These are phyloP conservation scores for Pungitius pungitius DNA, from an alignment of 2,113 vertebrate genomes.

Conservation along the genomic window DNA sequence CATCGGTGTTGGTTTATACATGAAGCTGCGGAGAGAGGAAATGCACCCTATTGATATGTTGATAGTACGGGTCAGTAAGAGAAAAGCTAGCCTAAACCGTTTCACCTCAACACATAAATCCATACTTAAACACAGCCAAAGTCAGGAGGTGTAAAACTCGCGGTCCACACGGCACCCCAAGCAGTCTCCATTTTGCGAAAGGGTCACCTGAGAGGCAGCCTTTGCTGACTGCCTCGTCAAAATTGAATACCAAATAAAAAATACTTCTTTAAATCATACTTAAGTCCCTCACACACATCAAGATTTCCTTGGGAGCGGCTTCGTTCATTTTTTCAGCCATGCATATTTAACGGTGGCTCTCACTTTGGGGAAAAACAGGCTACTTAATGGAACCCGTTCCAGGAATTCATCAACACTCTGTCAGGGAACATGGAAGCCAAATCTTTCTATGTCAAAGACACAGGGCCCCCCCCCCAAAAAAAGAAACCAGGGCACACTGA, in stretches of 20 bases:
- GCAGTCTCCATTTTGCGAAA: constrained; percentile 44
- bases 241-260: constrained; percentile 58
- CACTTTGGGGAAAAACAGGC: constrained; percentile 66
- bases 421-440: constrained; percentile 68
- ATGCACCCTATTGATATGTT: constrained; percentile 8
- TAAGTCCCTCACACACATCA: constrained; percentile 57
- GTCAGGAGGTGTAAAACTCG: constrained; percentile 12
- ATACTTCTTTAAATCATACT: constrained; percentile 63
- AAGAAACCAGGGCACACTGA: constrained; percentile 44
- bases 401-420: constrained; percentile 73
- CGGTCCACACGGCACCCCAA: constrained; percentile 1
- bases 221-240: constrained; percentile 50
- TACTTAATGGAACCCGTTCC: constrained; percentile 71
- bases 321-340: constrained; percentile 73
- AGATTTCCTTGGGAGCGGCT: constrained; percentile 68
- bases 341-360: constrained; percentile 73
- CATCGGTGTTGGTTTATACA: constrained; percentile 8
- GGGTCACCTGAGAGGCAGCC: constrained; percentile 17
- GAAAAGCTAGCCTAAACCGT: constrained; percentile 23
- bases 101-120: constrained; percentile 32
- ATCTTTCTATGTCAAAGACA: constrained; percentile 67
- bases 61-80: constrained; percentile 19
- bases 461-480: constrained; percentile 23
- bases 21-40: constrained; percentile 26
- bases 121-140: constrained; percentile 23